These are phyloP conservation scores for Chondrosia reniformis DNA, from an alignment of 37 sponge, comb jelly and placozoan species.

Conservation along the genomic window DNA sequence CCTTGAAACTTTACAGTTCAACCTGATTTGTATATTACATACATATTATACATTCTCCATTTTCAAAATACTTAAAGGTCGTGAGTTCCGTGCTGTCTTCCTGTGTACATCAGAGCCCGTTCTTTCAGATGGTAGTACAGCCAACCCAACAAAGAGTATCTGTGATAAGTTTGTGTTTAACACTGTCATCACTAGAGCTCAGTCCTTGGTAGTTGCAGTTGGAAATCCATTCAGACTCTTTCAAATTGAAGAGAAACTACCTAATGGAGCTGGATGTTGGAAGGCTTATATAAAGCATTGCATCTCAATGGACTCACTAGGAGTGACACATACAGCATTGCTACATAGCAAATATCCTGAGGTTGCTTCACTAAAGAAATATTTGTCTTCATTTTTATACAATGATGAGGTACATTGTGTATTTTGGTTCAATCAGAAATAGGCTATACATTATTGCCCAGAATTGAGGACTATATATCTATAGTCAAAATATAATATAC, in stretches of 20 bases:
- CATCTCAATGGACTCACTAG: not conserved
- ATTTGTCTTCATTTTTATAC: too few species aligned
- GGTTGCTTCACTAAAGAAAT: too few species aligned
- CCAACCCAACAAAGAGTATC: conserved; percentile 41
- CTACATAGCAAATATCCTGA: too few species aligned
- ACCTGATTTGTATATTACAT: too few species aligned
- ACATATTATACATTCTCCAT: not conserved
- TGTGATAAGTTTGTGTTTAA: conserved; percentile 43
- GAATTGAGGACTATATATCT: too few species aligned
- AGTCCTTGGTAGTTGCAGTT: conserved; percentile 46
- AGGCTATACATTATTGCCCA: too few species aligned
- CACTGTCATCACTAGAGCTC: conserved; percentile 56
- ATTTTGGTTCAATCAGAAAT: too few species aligned
- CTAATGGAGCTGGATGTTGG: conserved; percentile 15
- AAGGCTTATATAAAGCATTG: conserved; percentile 7
- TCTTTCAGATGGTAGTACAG: not conserved
- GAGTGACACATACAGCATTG: too few species aligned
- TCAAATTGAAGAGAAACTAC: conserved; percentile 3
- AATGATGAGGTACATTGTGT: too few species aligned
- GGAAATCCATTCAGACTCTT: conserved; percentile 52
- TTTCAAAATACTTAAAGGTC: not conserved
- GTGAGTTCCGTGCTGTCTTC: conserved; percentile 19
- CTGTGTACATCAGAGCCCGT: conserved; percentile 28
- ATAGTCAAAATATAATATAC: too few species aligned
- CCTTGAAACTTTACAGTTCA: too few species aligned